Percentiles rank a stretch among this genome's conserved stretches.
Evolutionary conservation across 2,113 vertebrate genomes (phyloP).

Genomic region (Lamprotornis superbus): DNA sequence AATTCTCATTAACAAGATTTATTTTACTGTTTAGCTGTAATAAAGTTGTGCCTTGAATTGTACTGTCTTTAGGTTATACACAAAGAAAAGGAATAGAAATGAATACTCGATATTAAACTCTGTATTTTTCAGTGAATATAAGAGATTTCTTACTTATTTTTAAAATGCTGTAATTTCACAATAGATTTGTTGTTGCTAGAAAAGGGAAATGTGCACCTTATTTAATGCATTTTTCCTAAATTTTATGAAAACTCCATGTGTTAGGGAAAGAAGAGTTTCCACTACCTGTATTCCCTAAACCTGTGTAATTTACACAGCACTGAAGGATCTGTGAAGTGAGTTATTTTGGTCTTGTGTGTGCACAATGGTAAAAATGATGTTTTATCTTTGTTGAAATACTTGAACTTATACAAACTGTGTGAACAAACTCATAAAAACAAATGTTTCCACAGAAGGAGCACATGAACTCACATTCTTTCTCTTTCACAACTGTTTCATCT

Average conservation of each 20-base stretch:
- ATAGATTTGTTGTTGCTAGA: background rate
- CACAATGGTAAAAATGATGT: background rate
- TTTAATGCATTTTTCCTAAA: background rate
- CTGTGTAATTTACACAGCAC: background rate
- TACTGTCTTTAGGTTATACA: background rate
- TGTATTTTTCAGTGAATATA: background rate
- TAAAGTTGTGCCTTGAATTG: background rate
- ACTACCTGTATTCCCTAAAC: background rate
- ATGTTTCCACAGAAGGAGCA: background rate
- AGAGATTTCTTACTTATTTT: background rate
- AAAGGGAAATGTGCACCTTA: background rate
- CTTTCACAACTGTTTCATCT: background rate
- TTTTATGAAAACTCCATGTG: background rate
- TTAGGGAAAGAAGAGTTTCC: background rate
- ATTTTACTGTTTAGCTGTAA: conserved; percentile 8
- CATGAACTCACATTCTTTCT: background rate
- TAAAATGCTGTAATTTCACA: background rate
- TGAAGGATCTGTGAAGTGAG: background rate
- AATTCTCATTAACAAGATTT: conserved; percentile 33
- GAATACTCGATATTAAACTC: background rate
- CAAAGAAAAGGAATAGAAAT: background rate
- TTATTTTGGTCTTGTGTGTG: background rate
- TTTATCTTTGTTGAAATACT: background rate
- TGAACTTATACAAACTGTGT: background rate
- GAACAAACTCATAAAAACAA: background rate